A percentile compares a stretch with the other conserved stretches of the same genome.
phyloP scores from a whole-genome alignment of 2,888 invertebrate genomes.

The Dasysyrphus tricinctus region DNA sequence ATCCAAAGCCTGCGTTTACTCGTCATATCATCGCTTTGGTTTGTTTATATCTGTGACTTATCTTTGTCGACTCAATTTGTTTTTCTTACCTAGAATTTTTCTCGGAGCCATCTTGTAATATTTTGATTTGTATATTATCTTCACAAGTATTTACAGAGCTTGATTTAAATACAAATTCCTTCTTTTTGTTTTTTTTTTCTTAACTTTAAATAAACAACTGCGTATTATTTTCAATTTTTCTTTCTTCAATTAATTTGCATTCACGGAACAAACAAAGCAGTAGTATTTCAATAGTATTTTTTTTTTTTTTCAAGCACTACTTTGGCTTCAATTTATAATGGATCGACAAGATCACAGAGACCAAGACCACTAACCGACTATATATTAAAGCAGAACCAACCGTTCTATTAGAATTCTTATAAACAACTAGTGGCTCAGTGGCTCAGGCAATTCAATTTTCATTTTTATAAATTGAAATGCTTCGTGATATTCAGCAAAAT shows the following conservation, averaged over 20 bases:
- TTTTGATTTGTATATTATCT: background rate
- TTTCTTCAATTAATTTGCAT: constrained; percentile 33
- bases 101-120: constrained; percentile 35
- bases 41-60: too few relatives aligned
- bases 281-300: constrained; percentile 3
- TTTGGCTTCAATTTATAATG: constrained; percentile 51
- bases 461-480: constrained; percentile 53
- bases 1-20: too few relatives aligned
- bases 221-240: constrained; percentile 30
- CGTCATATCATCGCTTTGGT: too few relatives aligned
- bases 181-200: background rate
- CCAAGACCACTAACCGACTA: constrained; percentile 14
- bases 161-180: background rate
- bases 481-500: constrained; percentile 11
- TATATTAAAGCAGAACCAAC: constrained; percentile 30
- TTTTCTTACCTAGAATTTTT: constrained; percentile 45
- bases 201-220: constrained; percentile 38
- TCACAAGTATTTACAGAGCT: background rate
- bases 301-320: constrained; percentile 28
- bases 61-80: background rate
- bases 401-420: constrained; percentile 56
- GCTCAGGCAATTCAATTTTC: constrained; percentile 20
- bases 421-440: constrained; percentile 54
- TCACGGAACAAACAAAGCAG: background rate
- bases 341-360: constrained; percentile 45